phyloP scores from a whole-genome alignment of 2,888 invertebrate species.

The Drosophila falleni region DNA sequence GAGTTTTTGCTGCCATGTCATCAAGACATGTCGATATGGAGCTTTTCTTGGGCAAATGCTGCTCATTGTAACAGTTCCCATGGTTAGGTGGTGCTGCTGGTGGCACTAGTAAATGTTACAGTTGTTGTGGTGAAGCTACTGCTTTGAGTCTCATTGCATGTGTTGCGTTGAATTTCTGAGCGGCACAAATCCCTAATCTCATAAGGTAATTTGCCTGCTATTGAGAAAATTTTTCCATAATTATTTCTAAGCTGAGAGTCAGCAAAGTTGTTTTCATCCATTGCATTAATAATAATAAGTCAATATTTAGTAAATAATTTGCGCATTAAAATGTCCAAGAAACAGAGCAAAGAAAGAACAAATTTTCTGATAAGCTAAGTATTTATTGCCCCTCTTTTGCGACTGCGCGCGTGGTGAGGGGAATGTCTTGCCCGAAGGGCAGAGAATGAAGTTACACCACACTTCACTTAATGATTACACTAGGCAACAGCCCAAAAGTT shows the following conservation, averaged over 20 bases:
- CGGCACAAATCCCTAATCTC: not conserved
- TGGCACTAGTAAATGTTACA: not conserved
- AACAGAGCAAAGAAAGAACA: not conserved
- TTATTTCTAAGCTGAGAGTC: not conserved
- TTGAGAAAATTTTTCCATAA: not conserved
- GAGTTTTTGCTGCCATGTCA: not conserved
- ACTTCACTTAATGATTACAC: not conserved
- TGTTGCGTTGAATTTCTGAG: not conserved
- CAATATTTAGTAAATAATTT: constrained; percentile 6
- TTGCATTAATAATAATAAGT: constrained; percentile 4
- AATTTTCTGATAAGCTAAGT: not conserved
- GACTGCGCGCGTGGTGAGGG: not conserved
- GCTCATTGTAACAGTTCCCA: not conserved
- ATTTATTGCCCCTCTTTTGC: constrained; percentile 1
- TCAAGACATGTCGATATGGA: not conserved
- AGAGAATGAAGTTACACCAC: not conserved
- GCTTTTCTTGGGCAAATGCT: not conserved
- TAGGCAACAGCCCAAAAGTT: too few relatives aligned
- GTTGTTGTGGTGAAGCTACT: not conserved
- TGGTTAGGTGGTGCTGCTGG: not conserved
- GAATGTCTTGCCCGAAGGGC: not conserved
- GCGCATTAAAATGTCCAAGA: not conserved
- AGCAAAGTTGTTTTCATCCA: not conserved
- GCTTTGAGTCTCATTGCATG: constrained; percentile 1
- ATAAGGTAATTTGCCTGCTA: constrained; percentile 10